Base-by-base conservation (phyloP, 2,888 invertebrate species). In the Sarcophaga rosellei region DNA sequence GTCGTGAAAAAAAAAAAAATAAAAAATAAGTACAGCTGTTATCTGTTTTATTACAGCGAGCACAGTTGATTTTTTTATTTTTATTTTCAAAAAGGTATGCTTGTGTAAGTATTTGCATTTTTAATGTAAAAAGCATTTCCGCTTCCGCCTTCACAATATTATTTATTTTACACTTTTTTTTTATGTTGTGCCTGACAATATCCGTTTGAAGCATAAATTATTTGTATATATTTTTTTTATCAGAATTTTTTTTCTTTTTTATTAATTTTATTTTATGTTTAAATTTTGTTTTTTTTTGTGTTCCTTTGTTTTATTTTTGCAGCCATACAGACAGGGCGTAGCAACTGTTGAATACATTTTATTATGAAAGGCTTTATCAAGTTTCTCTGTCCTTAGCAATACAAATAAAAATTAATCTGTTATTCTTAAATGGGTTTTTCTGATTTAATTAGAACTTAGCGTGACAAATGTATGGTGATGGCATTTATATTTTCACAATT, bases 61-160 rank as follows among this genome's bases (percentile, higher is more conserved):
- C 21, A 21, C 65, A 79, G 53, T 21, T 65, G 69, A 53, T 75
- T 20, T 35, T 21, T 53, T 35, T n/a, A n/a, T n/a, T 69, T 10
- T 35, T 35, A 35, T 35, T 35, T 8, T 35, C 8, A 8, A 5
- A 45, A 69, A 4, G 17, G 53, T 53, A 20, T 70, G 25, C 21
- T 25, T 35, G 25, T 59, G 11, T 76, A 35, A 57, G 35, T 59
- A 66, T 35, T 53, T 23, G 21, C 5, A 45, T 65, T 73, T 72
- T 74, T 77, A 15, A 53, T 53, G 53, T 53, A 17, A 53, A 53
- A 53, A 15, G 53, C 53, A 53, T 53, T 53, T 53, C 47, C 53
- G 15, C 53, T 53, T 53, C 53, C 53, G 53, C 17, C 17, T 12
- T 53, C 53, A 53, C 17, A 53, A 15, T 15, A 53, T 5, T 53